Conservation (phyloP, 2,797 vertebrate species). For the Morelia viridis region DNA sequence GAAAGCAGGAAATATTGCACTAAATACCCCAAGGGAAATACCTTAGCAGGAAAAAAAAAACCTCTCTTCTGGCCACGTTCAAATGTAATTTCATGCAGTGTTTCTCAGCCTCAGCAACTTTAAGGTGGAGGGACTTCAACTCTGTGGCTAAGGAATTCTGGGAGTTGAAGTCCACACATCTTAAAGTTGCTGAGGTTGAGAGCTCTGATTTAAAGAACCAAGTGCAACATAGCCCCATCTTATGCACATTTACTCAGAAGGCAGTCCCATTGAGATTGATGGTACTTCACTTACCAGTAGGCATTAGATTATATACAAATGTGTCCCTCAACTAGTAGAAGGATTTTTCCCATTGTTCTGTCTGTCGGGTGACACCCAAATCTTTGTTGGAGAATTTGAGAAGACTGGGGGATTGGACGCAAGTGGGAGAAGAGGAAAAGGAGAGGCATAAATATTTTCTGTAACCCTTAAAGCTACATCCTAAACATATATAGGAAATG, state of each 20-base stretch:
- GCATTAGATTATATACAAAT: not conserved
- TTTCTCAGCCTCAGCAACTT: not conserved
- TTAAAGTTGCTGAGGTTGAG: not conserved
- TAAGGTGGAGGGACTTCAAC: not conserved
- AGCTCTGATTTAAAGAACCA: constrained; percentile 1
- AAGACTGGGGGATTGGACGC: not conserved
- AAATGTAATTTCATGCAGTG: constrained; percentile 6
- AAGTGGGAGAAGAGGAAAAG: not conserved
- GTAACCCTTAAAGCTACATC: not conserved
- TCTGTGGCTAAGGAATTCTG: not conserved
- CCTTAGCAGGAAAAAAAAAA: constrained; percentile 20
- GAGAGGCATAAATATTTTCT: not conserved
- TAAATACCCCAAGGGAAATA: constrained; percentile 35
- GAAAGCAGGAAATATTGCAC: constrained; percentile 54
- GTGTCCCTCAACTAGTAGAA: not conserved
- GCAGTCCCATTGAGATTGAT: not conserved
- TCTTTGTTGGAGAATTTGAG: not conserved
- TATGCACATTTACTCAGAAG: not conserved
- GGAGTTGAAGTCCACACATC: not conserved
- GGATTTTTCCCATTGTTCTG: not conserved
- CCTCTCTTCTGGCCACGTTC: constrained; percentile 34
- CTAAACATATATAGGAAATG: not conserved
- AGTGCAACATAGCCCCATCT: not conserved
- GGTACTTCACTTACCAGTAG: not conserved
- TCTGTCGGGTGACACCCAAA: not conserved